phyloP scores from a whole-genome alignment of 2,797 vertebrate species.

The Poliocrania exsul region DNA sequence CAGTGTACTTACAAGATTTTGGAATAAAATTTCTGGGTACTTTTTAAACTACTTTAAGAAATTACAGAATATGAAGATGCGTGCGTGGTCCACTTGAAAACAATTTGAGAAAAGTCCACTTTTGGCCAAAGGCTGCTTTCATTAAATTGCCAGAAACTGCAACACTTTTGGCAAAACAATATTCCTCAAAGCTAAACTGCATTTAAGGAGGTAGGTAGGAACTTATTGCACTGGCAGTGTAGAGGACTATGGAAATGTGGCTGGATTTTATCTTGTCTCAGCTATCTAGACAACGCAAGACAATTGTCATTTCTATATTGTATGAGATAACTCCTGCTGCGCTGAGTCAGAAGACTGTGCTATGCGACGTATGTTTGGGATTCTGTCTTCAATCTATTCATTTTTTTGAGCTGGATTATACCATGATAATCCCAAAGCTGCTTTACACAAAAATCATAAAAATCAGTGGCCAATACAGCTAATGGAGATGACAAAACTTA shows the following conservation, averaged over 20 bases:
- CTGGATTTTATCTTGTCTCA: constrained; percentile 5
- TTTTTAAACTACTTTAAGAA: not conserved
- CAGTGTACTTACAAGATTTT: not conserved
- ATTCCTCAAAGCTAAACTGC: not conserved
- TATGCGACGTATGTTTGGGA: constrained; percentile 32
- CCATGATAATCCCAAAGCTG: not conserved
- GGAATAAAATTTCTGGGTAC: not conserved
- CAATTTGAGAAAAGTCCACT: not conserved
- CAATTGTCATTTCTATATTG: constrained; percentile 14
- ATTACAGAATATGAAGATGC: not conserved
- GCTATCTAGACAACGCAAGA: constrained; percentile 1
- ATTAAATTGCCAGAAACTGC: not conserved
- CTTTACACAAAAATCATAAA: not conserved
- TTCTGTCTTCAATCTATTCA: constrained; percentile 54
- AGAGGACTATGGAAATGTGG: not conserved
- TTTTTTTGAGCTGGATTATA: not conserved
- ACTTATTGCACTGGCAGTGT: not conserved
- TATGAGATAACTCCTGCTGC: constrained; percentile 1
- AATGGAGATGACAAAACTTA: not conserved
- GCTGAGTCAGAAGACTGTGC: constrained; percentile 57
- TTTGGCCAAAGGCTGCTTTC: not conserved
- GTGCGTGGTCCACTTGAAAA: not conserved
- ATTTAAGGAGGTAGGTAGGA: not conserved
- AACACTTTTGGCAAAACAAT: not conserved
- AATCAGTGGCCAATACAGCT: not conserved